Evolutionary conservation across 2,888 invertebrate genomes (phyloP).

Genomic region (Eristalis tenax): DNA sequence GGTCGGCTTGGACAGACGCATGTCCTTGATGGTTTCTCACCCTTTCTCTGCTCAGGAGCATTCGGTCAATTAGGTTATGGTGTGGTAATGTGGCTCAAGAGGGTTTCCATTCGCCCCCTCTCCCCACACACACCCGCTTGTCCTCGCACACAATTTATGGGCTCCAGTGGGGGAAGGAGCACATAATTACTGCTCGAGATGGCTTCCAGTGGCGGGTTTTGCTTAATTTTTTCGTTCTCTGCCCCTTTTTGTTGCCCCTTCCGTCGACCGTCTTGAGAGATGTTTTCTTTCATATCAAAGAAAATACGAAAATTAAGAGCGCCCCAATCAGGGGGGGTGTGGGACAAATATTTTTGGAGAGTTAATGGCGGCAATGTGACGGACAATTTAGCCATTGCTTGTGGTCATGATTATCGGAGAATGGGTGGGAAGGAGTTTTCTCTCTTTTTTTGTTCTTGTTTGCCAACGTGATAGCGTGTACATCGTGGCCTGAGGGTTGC

Average conservation of each 20-base stretch:
- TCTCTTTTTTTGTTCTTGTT: background rate
- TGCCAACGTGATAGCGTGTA: too few relatives aligned
- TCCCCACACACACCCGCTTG: background rate
- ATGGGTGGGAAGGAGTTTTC: background rate
- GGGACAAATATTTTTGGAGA: slow-evolving; percentile 32
- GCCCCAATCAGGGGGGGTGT: background rate
- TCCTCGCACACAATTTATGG: slow-evolving; percentile 27
- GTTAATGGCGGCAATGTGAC: slow-evolving; percentile 41
- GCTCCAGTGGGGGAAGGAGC: slow-evolving; percentile 22
- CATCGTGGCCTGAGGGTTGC: background rate
- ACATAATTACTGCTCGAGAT: slow-evolving; percentile 56
- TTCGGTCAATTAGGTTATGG: slow-evolving; percentile 30
- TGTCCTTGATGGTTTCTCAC: background rate
- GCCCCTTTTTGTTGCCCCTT: background rate
- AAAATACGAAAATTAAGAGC: slow-evolving; percentile 42
- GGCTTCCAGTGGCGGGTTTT: slow-evolving; percentile 4
- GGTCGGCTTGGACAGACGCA: background rate
- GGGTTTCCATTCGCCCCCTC: background rate
- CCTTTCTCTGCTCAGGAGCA: background rate
- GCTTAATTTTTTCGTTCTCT: background rate
- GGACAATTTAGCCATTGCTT: background rate
- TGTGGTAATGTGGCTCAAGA: slow-evolving; percentile 44
- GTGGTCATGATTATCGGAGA: background rate
- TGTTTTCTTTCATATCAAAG: slow-evolving; percentile 29
- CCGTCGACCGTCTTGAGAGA: background rate